Percentiles rank a stretch among this genome's conserved stretches.
These are phyloP conservation scores for Epistrophella euchroma DNA, from an alignment of 2,888 invertebrate genomes.

Conservation along the genomic window DNA sequence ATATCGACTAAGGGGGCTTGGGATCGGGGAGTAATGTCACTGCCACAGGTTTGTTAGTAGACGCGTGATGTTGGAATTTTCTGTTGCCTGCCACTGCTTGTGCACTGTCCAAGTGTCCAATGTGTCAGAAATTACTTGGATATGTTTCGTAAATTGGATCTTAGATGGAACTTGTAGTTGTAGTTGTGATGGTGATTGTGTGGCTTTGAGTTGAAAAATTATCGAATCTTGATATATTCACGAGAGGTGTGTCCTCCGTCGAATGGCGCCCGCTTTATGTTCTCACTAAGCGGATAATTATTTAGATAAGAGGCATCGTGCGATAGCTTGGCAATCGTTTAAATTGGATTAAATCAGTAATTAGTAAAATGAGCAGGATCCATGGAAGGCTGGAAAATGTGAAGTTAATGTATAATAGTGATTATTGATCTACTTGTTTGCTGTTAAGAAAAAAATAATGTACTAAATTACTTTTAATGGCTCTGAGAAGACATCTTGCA, in stretches of 20 bases:
- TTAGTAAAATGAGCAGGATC: constrained; percentile 58
- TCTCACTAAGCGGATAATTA: constrained; percentile 66
- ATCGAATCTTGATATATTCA: constrained; percentile 57
- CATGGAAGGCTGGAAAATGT: constrained; percentile 36
- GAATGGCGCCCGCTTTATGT: constrained; percentile 63
- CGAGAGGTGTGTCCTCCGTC: constrained; percentile 64
- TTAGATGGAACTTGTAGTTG: not conserved
- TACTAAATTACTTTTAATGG: not conserved
- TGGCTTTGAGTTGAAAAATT: constrained; percentile 23
- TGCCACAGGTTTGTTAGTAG: constrained; percentile 37
- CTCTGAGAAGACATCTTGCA: not conserved
- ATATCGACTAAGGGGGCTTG: constrained; percentile 1
- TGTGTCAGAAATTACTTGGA: constrained; percentile 59
- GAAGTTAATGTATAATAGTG: constrained; percentile 47
- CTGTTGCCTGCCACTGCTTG: constrained; percentile 54
- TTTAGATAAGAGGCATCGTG: constrained; percentile 62
- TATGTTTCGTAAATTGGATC: constrained; percentile 43
- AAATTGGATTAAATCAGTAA: constrained; percentile 69
- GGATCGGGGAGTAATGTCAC: constrained; percentile 46
- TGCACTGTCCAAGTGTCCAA: constrained; percentile 64
- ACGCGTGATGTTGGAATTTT: constrained; percentile 57
- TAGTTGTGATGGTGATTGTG: constrained; percentile 5
- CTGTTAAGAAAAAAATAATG: not conserved
- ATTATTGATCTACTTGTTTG: constrained; percentile 44
- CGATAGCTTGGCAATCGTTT: constrained; percentile 56